These are phyloP conservation scores for Macrocentrus cingulum DNA, from an alignment of 1,140 invertebrate species.

Conservation along the genomic window DNA sequence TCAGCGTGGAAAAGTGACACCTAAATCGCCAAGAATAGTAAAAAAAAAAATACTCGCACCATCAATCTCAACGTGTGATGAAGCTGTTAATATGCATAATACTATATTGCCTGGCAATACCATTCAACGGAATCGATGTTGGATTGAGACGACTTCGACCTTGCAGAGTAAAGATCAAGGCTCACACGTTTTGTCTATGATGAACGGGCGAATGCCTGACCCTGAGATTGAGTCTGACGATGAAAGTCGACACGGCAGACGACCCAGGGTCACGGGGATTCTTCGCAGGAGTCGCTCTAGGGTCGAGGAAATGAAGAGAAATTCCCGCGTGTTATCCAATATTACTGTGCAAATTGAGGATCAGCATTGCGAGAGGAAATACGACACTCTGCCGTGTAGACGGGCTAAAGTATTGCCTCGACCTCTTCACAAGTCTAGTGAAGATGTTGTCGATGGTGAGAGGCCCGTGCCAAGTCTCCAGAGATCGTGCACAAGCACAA, in stretches of 20 bases:
- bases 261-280: conserved; percentile 31
- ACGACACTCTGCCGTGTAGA: conserved; percentile 46
- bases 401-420: conserved; percentile 32
- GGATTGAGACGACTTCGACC: conserved; percentile 17
- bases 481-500: conserved; percentile 33
- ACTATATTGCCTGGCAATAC: background rate
- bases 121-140: conserved; percentile 5
- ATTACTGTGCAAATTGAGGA: background rate
- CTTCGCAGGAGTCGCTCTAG: conserved; percentile 37
- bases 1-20: conserved; percentile 13
- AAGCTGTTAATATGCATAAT: background rate
- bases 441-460: conserved; percentile 44
- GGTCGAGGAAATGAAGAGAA: conserved; percentile 21
- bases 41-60: background rate
- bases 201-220: background rate
- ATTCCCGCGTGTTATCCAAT: background rate
- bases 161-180: conserved; percentile 26
- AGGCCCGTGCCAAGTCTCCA: conserved; percentile 24
- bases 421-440: conserved; percentile 46
- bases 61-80: background rate
- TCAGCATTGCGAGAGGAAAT: conserved; percentile 32
- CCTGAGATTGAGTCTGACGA: conserved; percentile 12
- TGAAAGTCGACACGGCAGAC: conserved; percentile 12
- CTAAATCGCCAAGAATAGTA: background rate
- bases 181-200: background rate